Percentiles rank a stretch among this genome's conserved stretches.
Conservation (phyloP, 2,888 invertebrate genomes). For the Calliopum simillimum region DNA sequence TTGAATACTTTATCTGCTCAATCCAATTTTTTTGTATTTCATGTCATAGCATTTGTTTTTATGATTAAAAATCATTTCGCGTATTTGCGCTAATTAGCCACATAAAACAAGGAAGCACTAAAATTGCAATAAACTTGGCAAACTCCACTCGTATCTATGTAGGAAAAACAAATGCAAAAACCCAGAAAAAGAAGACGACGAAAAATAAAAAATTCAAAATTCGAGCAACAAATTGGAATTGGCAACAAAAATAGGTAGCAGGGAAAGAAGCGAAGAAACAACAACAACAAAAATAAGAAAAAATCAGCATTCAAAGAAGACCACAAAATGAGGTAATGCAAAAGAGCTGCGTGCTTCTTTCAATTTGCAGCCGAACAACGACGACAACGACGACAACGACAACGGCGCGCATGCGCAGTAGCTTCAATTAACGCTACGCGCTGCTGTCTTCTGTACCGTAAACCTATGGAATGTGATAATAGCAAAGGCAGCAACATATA, state of each 20-base stretch:
- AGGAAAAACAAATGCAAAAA: conserved; percentile 9
- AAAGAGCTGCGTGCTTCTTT: background rate
- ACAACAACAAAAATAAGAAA: conserved; percentile 1
- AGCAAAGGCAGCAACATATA: conserved; percentile 27
- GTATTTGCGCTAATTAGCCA: conserved; percentile 44
- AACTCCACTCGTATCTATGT: conserved; percentile 18
- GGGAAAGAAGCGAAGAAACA: conserved; percentile 8
- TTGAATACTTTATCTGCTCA: too few species aligned
- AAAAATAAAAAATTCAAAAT: background rate
- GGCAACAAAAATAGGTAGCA: background rate
- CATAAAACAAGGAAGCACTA: conserved; percentile 41
- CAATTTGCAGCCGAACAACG: background rate
- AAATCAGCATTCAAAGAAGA: background rate
- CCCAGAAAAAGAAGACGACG: conserved; percentile 8
- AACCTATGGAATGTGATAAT: conserved; percentile 29
- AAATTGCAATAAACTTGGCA: conserved; percentile 45
- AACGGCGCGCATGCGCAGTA: conserved; percentile 1
- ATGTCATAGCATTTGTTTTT: too few species aligned
- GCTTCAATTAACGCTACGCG: background rate
- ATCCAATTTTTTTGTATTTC: too few species aligned
- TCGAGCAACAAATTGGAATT: too few species aligned
- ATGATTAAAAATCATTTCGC: background rate
- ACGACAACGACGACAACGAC: background rate
- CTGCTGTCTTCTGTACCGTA: background rate
- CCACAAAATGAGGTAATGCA: conserved; percentile 4